Evolutionary conservation across 2,888 invertebrate species (phyloP), one percentile per base, ranked within the genome.

Genomic region (Drosophila lacicola): DNA sequence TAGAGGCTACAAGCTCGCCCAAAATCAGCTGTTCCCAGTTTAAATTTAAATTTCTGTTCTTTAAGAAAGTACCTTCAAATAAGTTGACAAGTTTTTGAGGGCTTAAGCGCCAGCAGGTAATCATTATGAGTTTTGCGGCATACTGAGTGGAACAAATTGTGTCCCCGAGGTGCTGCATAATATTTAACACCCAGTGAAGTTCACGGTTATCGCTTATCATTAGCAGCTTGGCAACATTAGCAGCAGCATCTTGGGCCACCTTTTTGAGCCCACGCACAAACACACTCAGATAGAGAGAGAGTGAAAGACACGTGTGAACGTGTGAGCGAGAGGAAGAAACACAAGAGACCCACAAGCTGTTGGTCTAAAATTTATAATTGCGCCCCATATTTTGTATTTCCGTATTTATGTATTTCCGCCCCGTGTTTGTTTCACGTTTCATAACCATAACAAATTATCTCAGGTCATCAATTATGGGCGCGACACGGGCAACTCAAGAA

Each of bases 361-460:
- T 57, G 57, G 62, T 63, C 56, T 14, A 19, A 49, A 78, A 74
- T 78, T 70, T 74, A 77, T 78, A 77, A 77, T 78, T 77, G 74
- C 60, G 50, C 42, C 51, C 67, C 74, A 70, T 64, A 71, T 77
- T 78, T 67, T 61, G 54, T 51, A 37, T 44, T 75, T 75, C 77
- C 75, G 75, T 55, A 67, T 57, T 75, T 57, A 34, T 17, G 45
- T 42, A 71, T 50, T 75, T 68, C 77, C 75, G 71, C 37, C 46
- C 76, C 65, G 80, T 55, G 71, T 68, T 63, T 71, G 71, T 55
- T 76, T 67, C 88, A 83, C 82, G 87, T 87, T 74, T 69, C 84
- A 77, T 54, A 77, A 73, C 88, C 85, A 79, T 87, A 87, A 87
- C 89, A 87, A 87, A 87, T 89, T 89, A 89, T 77, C 85, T 80